A percentile compares a stretch with the other conserved stretches of the same genome.
These are phyloP conservation scores for Peromyscus maniculatus DNA, from an alignment of 2,113 vertebrate genomes.

Conservation along the genomic window DNA sequence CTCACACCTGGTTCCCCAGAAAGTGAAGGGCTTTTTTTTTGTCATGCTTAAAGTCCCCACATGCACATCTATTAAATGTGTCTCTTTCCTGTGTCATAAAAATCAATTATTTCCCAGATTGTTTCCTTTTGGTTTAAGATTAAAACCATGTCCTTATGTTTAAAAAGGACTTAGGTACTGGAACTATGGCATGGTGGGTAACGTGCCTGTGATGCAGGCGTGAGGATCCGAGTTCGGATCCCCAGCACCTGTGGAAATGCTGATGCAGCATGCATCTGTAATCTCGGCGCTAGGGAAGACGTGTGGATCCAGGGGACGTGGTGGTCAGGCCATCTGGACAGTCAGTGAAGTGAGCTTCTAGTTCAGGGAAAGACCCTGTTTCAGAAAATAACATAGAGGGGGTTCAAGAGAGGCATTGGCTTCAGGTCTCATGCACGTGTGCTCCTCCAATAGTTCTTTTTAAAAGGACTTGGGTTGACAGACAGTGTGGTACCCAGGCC, in stretches of 20 bases:
- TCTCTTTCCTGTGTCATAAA: constrained; percentile 6
- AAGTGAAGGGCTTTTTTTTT: background rate
- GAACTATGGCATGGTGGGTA: background rate
- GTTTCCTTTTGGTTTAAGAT: background rate
- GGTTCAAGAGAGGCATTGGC: background rate
- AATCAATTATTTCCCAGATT: constrained; percentile 23
- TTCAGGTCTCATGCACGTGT: background rate
- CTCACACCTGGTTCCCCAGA: background rate
- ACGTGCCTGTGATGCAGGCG: background rate
- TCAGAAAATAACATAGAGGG: background rate
- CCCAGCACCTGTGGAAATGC: background rate
- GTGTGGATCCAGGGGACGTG: background rate
- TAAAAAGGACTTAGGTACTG: background rate
- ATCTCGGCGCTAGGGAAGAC: background rate
- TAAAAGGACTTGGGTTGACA: background rate
- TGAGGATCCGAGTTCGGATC: background rate
- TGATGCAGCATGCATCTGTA: background rate
- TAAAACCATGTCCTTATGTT: constrained; percentile 26
- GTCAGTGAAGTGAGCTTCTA: background rate
- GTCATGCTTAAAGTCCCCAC: background rate
- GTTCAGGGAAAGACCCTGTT: background rate
- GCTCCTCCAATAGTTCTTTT: background rate
- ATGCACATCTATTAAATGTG: background rate
- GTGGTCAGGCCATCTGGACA: background rate
- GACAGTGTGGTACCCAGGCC: background rate